phyloP scores from a whole-genome alignment of 2,797 vertebrate species.

The Decapterus maruadsi region DNA sequence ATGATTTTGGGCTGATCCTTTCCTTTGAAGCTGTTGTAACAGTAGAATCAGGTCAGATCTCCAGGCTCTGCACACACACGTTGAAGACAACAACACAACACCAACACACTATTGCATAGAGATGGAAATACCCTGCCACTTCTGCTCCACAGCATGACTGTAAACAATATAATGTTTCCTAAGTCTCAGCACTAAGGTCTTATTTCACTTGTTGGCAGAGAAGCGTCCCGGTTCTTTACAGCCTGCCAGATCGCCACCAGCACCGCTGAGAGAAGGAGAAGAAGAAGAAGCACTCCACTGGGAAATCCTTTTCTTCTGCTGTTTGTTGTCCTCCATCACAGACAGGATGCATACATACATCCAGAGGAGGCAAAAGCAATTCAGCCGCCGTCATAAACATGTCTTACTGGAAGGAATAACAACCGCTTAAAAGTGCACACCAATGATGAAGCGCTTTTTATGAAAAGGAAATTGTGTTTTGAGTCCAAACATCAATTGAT shows the following conservation, averaged over 20 bases:
- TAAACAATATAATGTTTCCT: slow-evolving; percentile 59
- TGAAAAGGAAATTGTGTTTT: slow-evolving; percentile 15
- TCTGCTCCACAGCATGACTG: slow-evolving; percentile 28
- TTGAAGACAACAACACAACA: slow-evolving; percentile 33
- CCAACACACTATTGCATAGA: slow-evolving; percentile 35
- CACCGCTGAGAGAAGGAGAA: slow-evolving; percentile 30
- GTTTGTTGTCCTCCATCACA: slow-evolving; percentile 61
- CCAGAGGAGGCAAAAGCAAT: slow-evolving; percentile 45
- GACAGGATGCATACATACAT: slow-evolving; percentile 45
- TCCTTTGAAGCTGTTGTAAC: slow-evolving; percentile 58
- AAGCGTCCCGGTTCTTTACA: slow-evolving; percentile 50
- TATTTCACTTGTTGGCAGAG: slow-evolving; percentile 56
- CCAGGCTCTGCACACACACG: slow-evolving; percentile 50
- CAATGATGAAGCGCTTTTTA: slow-evolving; percentile 21
- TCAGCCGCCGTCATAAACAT: slow-evolving; percentile 43
- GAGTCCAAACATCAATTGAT: slow-evolving; percentile 47
- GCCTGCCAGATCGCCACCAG: slow-evolving; percentile 48
- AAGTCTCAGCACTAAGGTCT: slow-evolving; percentile 43
- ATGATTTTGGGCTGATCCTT: slow-evolving; percentile 36
- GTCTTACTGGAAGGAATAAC: slow-evolving; percentile 37
- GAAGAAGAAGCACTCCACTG: slow-evolving; percentile 35
- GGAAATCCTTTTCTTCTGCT: slow-evolving; percentile 27
- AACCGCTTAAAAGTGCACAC: slow-evolving; percentile 23
- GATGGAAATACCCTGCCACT: slow-evolving; percentile 42
- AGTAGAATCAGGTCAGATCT: slow-evolving; percentile 72